Evolutionary conservation across 2,113 vertebrate genomes (phyloP), one percentile per base, ranked within the genome.

Genomic region (Rana temporaria): DNA sequence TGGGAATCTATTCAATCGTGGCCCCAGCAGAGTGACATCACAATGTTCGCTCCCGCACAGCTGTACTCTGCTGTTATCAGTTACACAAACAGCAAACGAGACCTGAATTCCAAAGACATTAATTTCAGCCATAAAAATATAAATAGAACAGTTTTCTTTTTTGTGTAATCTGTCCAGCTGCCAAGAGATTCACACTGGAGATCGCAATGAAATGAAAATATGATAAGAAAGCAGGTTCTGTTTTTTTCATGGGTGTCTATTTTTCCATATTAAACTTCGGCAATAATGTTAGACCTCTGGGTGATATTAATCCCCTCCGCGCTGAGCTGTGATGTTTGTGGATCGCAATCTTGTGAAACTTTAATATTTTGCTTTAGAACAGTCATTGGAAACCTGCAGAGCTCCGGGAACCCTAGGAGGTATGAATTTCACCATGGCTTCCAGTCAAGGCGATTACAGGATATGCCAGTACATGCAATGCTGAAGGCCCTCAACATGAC

Each of bases 81-180:
- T n/a, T 65, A 34, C 42, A 78, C 79, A 64, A 32, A 69, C 48
- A 77, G 75, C 82, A 81, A 84, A 74, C 70, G 84, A 90, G 87
- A 85, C 83, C 65, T 48, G 84, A 68, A 55, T 19, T 88, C 70
- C 79, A 77, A 66, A 56, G 68, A 74, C 86, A 75, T 18, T 15
- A 32, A 81, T 86, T 76, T 81, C 76, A 74, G 22, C 19, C 38
- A 14, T 38, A 84, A 84, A 62, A 69, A 82, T 52, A 56, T 48
- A 82, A 85, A 88, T 79, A 79, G n/a, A 74, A n/a, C 38, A 83
- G 85, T 78, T 85, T 32, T 85, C 85, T 30, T 84, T 84, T 26
- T 55, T 52, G 34, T 81, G 11, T 26, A 32, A 82, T 12, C 32
- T 78, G 62, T 59, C 7, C 38, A 8, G 26, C 57, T 79, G 68